Conservation (phyloP, 2,888 invertebrate genomes). For the Catocala fraxini region DNA sequence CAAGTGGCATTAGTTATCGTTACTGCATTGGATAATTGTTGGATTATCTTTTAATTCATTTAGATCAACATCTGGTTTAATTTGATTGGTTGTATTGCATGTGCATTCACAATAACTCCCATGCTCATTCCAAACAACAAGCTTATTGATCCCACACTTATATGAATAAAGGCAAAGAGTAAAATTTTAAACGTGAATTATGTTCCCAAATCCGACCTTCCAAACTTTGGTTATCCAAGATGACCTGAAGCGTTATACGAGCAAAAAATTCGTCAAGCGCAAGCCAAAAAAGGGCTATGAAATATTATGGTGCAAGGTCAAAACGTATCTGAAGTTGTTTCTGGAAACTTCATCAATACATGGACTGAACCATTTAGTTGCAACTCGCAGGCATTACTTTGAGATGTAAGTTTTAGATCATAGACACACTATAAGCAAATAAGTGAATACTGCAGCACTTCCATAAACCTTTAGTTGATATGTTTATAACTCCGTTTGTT, state of each 20-base stretch:
- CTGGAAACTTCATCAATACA: constrained; percentile 85
- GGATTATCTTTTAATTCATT: constrained; percentile 25
- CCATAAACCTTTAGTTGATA: too few species aligned
- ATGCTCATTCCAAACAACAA: not conserved
- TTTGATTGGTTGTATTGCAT: constrained; percentile 1
- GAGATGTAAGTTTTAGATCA: constrained; percentile 77
- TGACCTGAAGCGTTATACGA: constrained; percentile 49
- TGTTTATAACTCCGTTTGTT: too few species aligned
- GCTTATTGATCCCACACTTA: not conserved
- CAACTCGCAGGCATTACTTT: constrained; percentile 72
- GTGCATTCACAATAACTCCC: not conserved
- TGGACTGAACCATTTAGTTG: constrained; percentile 83
- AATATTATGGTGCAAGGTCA: constrained; percentile 49
- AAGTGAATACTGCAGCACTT: too few species aligned
- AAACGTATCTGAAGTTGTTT: constrained; percentile 72
- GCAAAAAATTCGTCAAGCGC: constrained; percentile 6
- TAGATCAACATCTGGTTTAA: constrained; percentile 7
- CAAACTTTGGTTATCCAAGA: constrained; percentile 64
- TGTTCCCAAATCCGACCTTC: constrained; percentile 57
- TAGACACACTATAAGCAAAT: not conserved
- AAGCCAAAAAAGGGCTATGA: constrained; percentile 25
- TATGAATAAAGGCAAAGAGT: not conserved
- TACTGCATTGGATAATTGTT: constrained; percentile 1
- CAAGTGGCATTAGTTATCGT: not conserved
- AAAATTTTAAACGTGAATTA: constrained; percentile 22